These are phyloP conservation scores for Helicoverpa zea DNA, from an alignment of 1,140 invertebrate species.

Conservation along the genomic window DNA sequence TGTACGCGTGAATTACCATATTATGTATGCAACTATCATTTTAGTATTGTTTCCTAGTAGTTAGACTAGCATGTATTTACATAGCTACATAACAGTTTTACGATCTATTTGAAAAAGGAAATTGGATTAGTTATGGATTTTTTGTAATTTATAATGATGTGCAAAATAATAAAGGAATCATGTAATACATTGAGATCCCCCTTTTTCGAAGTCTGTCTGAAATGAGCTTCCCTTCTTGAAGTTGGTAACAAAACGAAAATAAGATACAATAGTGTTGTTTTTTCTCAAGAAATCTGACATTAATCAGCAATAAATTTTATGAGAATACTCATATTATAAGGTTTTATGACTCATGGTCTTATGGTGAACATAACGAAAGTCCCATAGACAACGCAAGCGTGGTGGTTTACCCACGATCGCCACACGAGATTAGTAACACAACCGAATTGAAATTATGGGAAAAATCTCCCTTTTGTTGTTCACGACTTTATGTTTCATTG, in stretches of 20 bases:
- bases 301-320: too few species aligned
- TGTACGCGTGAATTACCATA: too few species aligned
- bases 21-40: background rate
- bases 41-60: background rate
- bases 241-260: background rate
- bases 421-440: background rate
- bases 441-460: slow-evolving; percentile 31
- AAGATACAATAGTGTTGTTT: too few species aligned
- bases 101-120: slow-evolving; percentile 8
- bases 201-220: too few species aligned
- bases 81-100: too few species aligned
- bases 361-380: slow-evolving; percentile 1
- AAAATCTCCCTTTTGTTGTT: slow-evolving; percentile 22
- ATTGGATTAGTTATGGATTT: background rate
- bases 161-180: background rate
- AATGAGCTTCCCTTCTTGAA: too few species aligned
- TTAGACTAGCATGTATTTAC: background rate
- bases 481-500: background rate
- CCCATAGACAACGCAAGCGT: background rate
- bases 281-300: too few species aligned
- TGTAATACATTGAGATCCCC: background rate
- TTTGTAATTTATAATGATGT: background rate
- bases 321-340: too few species aligned
- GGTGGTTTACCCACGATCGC: slow-evolving; percentile 32
- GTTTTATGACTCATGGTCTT: too few species aligned